These are phyloP conservation scores for Solen grandis DNA, from an alignment of 1,140 invertebrate species.

Conservation along the genomic window DNA sequence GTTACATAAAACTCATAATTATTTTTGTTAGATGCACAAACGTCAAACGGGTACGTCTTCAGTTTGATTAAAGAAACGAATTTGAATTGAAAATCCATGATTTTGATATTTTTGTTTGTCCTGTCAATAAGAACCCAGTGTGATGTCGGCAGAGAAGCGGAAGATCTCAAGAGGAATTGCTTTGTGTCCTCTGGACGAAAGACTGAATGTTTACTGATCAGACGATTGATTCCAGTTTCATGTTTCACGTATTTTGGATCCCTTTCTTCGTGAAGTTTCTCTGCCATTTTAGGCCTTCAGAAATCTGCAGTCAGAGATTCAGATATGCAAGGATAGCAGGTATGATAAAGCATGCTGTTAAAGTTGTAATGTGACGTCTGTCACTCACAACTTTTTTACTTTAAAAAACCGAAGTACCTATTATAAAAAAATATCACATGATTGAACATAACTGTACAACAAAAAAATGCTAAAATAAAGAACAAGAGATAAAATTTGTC, in stretches of 20 bases:
- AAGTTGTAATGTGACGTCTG: too few relatives aligned
- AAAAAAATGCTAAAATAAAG: too few relatives aligned
- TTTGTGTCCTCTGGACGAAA: conserved; percentile 28
- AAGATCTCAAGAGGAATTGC: conserved; percentile 6
- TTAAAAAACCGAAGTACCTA: too few relatives aligned
- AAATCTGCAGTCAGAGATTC: too few relatives aligned
- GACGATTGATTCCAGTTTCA: background rate
- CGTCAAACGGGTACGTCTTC: conserved; percentile 33
- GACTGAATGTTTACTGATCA: background rate
- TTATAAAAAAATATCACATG: too few relatives aligned
- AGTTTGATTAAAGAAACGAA: conserved; percentile 19
- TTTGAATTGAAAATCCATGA: conserved; percentile 17
- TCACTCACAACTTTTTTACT: too few relatives aligned
- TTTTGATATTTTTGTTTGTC: conserved; percentile 38
- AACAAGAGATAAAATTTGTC: too few relatives aligned
- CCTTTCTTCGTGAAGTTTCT: background rate
- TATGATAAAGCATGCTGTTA: too few relatives aligned
- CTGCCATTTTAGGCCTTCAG: too few relatives aligned
- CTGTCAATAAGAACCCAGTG: conserved; percentile 20
- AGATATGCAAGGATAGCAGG: too few relatives aligned
- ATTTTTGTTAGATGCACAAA: conserved; percentile 29
- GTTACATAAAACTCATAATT: conserved; percentile 35
- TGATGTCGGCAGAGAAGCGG: background rate
- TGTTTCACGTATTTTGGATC: conserved; percentile 26
- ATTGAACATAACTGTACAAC: too few relatives aligned